Percentiles rank a stretch among this genome's conserved stretches.
Conservation (phyloP, 2,888 invertebrate genomes). For the Tridacna crocea region DNA sequence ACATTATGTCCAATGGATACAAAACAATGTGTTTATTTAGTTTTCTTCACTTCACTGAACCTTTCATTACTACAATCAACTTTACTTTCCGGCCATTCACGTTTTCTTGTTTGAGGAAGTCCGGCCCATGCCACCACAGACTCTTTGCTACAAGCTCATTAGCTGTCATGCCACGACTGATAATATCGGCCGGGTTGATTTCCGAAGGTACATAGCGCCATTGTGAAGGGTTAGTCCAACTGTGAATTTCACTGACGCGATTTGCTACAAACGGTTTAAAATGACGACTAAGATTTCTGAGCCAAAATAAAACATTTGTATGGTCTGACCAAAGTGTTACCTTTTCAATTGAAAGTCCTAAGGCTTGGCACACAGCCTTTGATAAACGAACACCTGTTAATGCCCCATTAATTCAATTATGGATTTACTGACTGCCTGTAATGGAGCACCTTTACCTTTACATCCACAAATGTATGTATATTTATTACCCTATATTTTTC, state of each 20-base stretch:
- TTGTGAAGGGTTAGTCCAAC: slow-evolving; percentile 35
- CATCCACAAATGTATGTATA: slow-evolving; percentile 56
- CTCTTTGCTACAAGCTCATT: slow-evolving; percentile 35
- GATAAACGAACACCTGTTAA: slow-evolving; percentile 20
- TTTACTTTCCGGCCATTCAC: too few species aligned
- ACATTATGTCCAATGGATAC: too few species aligned
- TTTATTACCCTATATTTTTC: slow-evolving; percentile 13
- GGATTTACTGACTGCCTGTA: slow-evolving; percentile 38
- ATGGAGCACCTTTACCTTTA: slow-evolving; percentile 53
- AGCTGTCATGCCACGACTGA: too few species aligned
- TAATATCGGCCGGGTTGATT: too few species aligned
- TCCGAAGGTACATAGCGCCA: too few species aligned
- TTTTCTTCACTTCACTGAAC: too few species aligned
- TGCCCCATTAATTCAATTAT: slow-evolving; percentile 51
- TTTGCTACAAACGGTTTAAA: slow-evolving; percentile 62
- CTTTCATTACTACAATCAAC: too few species aligned
- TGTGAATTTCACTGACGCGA: slow-evolving; percentile 62
- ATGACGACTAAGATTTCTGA: slow-evolving; percentile 41
- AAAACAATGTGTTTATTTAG: too few species aligned
- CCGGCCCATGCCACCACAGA: slow-evolving; percentile 48
- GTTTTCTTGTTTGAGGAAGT: slow-evolving; percentile 35
- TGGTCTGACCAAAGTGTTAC: slow-evolving; percentile 54
- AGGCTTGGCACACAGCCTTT: not conserved
- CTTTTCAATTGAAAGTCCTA: slow-evolving; percentile 31
- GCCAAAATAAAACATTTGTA: slow-evolving; percentile 55